Evolutionary conservation across 2,888 invertebrate species (phyloP).

Genomic region (Neoitamus cyanurus): DNA sequence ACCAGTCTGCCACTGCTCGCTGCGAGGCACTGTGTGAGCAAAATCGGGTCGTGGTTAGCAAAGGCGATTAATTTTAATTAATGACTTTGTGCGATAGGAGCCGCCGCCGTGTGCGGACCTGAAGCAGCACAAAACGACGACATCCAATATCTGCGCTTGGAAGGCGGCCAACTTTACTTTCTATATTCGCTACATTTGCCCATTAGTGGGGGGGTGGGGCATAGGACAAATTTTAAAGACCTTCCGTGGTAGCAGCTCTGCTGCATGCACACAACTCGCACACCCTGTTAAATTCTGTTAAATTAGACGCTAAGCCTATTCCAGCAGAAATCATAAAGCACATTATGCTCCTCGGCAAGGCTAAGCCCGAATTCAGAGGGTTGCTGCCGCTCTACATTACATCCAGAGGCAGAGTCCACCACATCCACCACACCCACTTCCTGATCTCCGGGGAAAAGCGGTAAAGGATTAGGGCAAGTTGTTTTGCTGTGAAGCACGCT

Average conservation of each 20-base stretch:
- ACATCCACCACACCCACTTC: neutral
- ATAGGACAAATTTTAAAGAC: neutral
- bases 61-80: constrained; percentile 5
- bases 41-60: constrained; percentile 1
- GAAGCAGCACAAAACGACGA: neutral
- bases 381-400: neutral
- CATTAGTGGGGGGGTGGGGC: neutral
- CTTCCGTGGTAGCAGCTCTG: neutral
- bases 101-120: neutral
- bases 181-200: constrained; percentile 2
- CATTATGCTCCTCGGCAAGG: neutral
- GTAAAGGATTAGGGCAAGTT: neutral
- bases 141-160: neutral
- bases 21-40: neutral
- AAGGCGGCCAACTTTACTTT: neutral
- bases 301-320: neutral
- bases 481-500: neutral
- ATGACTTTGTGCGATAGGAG: neutral
- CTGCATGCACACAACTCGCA: neutral
- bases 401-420: neutral
- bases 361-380: neutral
- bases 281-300: neutral
- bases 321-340: neutral
- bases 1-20: neutral
- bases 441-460: neutral